These are phyloP conservation scores for Sisor rabdophorus DNA, from an alignment of 2,113 vertebrate genomes.

Conservation along the genomic window DNA sequence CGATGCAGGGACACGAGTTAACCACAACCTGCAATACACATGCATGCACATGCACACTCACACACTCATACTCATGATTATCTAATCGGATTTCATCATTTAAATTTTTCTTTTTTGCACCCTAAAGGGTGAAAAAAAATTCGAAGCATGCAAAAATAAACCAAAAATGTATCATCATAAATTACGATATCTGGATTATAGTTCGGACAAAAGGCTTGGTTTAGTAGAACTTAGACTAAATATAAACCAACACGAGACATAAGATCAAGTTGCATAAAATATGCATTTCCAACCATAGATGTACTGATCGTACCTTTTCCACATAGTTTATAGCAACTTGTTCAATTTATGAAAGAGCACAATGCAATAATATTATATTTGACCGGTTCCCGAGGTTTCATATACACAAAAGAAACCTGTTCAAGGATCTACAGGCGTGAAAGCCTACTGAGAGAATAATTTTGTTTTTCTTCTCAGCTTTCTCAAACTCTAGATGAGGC, in stretches of 20 bases:
- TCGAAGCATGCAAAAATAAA: neutral
- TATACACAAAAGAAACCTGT: neutral
- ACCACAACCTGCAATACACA: constrained; percentile 69
- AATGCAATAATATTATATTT: neutral
- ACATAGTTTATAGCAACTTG: neutral
- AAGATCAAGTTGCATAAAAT: neutral
- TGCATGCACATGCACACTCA: neutral
- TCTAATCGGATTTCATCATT: neutral
- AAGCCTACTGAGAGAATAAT: constrained; percentile 22
- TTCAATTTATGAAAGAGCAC: constrained; percentile 3
- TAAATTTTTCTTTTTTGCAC: neutral
- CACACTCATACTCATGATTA: neutral
- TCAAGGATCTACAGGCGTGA: constrained; percentile 9
- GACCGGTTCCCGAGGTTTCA: neutral
- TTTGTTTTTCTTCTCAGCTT: constrained; percentile 16
- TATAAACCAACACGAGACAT: neutral
- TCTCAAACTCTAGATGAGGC: neutral
- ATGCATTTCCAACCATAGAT: neutral
- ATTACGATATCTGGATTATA: neutral
- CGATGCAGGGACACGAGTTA: constrained; percentile 73
- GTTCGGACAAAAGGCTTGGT: neutral
- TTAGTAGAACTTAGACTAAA: neutral
- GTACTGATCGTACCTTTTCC: neutral
- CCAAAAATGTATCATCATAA: neutral
- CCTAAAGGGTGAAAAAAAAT: neutral